These are phyloP conservation scores for Dynastes hyllus DNA, from an alignment of 2,888 invertebrate species.

Conservation along the genomic window DNA sequence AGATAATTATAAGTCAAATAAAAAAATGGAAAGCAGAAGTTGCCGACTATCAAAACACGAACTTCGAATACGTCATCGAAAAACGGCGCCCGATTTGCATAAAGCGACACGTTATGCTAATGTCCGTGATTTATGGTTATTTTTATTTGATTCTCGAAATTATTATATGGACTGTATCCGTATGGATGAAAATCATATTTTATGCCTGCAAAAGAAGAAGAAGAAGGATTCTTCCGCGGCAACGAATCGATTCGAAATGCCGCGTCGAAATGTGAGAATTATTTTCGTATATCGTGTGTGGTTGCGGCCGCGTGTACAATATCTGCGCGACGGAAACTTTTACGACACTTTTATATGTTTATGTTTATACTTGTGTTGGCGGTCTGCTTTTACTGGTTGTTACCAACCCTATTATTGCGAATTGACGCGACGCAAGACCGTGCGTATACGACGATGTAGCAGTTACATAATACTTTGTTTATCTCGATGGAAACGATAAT, in stretches of 20 bases:
- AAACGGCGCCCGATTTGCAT: conserved; percentile 71
- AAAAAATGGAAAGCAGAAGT: conserved; percentile 57
- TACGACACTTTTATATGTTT: conserved; percentile 66
- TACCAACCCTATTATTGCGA: conserved; percentile 43
- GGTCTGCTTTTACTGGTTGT: conserved; percentile 45
- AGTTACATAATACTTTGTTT: conserved; percentile 39
- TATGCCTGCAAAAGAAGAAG: conserved; percentile 60
- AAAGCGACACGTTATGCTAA: conserved; percentile 71
- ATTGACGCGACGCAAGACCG: conserved; percentile 24
- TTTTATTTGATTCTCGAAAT: conserved; percentile 73
- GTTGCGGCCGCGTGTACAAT: conserved; percentile 10
- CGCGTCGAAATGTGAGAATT: conserved; percentile 63
- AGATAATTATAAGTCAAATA: conserved; percentile 54
- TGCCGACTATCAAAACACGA: conserved; percentile 56
- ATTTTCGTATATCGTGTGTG: conserved; percentile 58
- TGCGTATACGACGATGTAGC: conserved; percentile 13
- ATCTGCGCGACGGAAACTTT: conserved; percentile 61
- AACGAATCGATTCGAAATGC: conserved; percentile 63
- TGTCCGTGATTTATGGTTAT: conserved; percentile 71
- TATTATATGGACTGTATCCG: conserved; percentile 74
- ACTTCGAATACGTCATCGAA: conserved; percentile 63
- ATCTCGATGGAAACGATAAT: conserved; percentile 8
- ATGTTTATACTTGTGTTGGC: conserved; percentile 57
- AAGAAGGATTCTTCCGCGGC: conserved; percentile 64
- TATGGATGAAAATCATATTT: conserved; percentile 73